phyloP scores from a whole-genome alignment of 1,140 invertebrate genomes.

The Eubasilissa regina region DNA sequence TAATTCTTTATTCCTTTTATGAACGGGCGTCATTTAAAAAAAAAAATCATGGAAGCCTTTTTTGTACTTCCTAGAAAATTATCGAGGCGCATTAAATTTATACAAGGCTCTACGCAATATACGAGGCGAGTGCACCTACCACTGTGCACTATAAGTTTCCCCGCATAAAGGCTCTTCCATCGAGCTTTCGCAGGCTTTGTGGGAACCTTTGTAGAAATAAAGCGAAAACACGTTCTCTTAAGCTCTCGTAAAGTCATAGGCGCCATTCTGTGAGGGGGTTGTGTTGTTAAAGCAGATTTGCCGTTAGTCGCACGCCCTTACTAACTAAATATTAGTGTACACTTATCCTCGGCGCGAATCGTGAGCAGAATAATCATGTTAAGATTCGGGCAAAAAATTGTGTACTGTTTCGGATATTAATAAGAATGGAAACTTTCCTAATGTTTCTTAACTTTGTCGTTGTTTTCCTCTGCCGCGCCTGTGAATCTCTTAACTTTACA shows the following conservation, averaged over 20 bases:
- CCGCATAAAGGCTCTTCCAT: conserved; percentile 14
- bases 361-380: neutral
- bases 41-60: too few species aligned
- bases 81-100: neutral
- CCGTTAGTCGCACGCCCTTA: neutral
- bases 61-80: too few species aligned
- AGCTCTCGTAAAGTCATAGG: conserved; percentile 32
- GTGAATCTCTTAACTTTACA: too few species aligned
- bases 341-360: neutral
- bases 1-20: too few species aligned
- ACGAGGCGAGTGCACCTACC: neutral
- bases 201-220: conserved; percentile 34
- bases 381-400: neutral
- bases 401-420: too few species aligned
- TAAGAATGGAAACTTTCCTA: too few species aligned
- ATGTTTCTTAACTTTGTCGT: too few species aligned
- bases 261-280: neutral
- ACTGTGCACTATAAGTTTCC: conserved; percentile 19
- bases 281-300: conserved; percentile 13
- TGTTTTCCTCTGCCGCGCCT: too few species aligned
- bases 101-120: neutral
- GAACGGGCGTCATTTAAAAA: too few species aligned
- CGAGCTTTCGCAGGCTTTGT: conserved; percentile 34
- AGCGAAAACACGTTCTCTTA: conserved; percentile 34
- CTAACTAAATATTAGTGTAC: conserved; percentile 8